Evolutionary conservation across 92 coral and sea anemone species (phyloP), one percentile per base, ranked within the genome.

Genomic region (Pocillopora meandrina): DNA sequence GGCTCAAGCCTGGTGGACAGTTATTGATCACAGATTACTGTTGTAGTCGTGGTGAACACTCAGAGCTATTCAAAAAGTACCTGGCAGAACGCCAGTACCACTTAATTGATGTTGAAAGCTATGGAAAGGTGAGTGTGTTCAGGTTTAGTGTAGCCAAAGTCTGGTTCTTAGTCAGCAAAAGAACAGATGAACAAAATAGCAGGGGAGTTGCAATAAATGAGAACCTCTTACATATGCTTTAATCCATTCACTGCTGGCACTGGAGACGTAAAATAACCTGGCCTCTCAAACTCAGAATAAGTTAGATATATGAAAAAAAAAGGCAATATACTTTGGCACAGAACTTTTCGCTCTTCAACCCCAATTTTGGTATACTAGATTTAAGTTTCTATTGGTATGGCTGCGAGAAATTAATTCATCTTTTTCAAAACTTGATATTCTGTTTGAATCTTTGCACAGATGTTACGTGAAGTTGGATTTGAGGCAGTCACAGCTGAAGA

Each of bases 1-100:
- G 99, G 99, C 90, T 96, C 6, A 94, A 96, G 81, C 99, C 99
- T 72, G 99, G 95, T 61, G 99, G 99, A 20, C 95, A 94, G 86
- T 84, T 96, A 62, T 86, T 96, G 60, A 91, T 96, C 26, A 88
- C 98, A 64, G 99, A 96, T 87, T 96, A 96, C 77, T 90, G 95
- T 77, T 93, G 95, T 84, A 84, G 93, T 71, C 69, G 91, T n/a
- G 90, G 90, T 10, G 82, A 91, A 60, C 92, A 85, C 58, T 92
- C 95, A 0, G 98, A 96, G 12, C 87, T 89, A 72, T 94, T 92
- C 71, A 90, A 91, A 86, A 87, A 90, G 55, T 96, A 96, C 72
- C 93, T 94, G 42, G 86, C 82, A 59, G 95, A 96, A 77, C 86
- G 99, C 19, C 90, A 92, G 58, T 96, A 96, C 74, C 87, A 87